A percentile compares a stretch with the other conserved stretches of the same genome.
These are phyloP conservation scores for Semotilus atromaculatus DNA, from an alignment of 2,797 vertebrate species.

Conservation along the genomic window DNA sequence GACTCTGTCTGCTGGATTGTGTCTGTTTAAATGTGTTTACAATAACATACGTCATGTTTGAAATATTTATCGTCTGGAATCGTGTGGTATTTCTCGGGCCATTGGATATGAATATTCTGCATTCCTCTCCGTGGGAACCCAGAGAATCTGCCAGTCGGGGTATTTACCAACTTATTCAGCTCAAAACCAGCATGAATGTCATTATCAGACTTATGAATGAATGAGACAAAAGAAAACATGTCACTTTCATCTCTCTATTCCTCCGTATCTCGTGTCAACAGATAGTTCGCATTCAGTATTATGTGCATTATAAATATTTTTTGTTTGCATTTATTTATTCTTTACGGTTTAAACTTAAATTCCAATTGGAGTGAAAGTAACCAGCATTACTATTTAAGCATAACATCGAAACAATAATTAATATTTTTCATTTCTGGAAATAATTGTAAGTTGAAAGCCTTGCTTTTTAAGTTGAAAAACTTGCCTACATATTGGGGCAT, in stretches of 20 bases:
- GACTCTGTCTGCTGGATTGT: not conserved
- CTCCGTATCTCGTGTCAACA: not conserved
- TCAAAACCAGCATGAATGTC: not conserved
- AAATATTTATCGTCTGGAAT: not conserved
- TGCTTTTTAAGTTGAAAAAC: too few relatives aligned
- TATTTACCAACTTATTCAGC: not conserved
- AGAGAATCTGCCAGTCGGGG: not conserved
- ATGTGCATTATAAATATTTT: too few relatives aligned
- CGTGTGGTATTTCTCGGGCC: constrained; percentile 24
- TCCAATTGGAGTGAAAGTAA: not conserved
- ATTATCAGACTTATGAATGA: not conserved
- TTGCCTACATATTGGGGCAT: too few relatives aligned
- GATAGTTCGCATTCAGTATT: not conserved
- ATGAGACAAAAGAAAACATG: not conserved
- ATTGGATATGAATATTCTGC: constrained; percentile 9
- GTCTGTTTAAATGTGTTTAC: not conserved
- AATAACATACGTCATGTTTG: not conserved
- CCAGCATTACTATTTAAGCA: not conserved
- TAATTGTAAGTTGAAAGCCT: not conserved
- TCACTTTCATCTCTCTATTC: not conserved
- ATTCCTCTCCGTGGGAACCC: not conserved
- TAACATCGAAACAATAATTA: not conserved
- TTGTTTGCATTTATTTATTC: not conserved
- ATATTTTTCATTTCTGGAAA: not conserved
- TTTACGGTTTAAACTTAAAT: not conserved